Conservation (phyloP, 2,888 invertebrate genomes). For the Ichneumoninae sp. region DNA sequence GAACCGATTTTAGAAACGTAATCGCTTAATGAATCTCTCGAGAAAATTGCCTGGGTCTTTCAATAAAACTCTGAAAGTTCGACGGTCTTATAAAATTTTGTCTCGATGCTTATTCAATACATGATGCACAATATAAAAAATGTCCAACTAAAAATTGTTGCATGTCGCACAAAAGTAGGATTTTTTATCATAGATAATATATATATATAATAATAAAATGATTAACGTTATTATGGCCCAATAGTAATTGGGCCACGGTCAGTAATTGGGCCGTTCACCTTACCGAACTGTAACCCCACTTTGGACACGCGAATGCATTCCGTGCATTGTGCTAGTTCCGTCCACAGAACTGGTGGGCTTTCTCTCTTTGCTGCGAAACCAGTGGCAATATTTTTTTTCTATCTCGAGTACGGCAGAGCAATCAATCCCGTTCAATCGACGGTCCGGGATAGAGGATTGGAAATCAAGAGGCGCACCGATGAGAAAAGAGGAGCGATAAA, state of each 20-base stretch:
- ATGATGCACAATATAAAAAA: too few species aligned
- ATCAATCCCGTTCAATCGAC: conserved; percentile 33
- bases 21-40: too few species aligned
- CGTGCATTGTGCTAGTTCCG: conserved; percentile 18
- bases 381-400: conserved; percentile 1
- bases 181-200: too few species aligned
- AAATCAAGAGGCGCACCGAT: conserved; percentile 6
- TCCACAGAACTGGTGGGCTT: conserved; percentile 19
- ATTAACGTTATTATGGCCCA: too few species aligned
- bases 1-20: too few species aligned
- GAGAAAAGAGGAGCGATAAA: conserved; percentile 12
- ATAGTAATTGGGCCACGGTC: too few species aligned
- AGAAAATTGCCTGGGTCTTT: too few species aligned
- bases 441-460: conserved; percentile 10
- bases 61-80: too few species aligned
- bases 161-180: neutral
- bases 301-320: conserved; percentile 5
- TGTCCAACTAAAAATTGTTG: too few species aligned
- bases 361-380: conserved; percentile 16
- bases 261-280: neutral
- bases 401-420: conserved; percentile 15
- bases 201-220: too few species aligned
- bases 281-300: conserved; percentile 12
- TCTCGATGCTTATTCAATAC: too few species aligned
- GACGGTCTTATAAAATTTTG: too few species aligned